phyloP scores from a whole-genome alignment of 2,888 invertebrate genomes.

The Ethmia dodecea region DNA sequence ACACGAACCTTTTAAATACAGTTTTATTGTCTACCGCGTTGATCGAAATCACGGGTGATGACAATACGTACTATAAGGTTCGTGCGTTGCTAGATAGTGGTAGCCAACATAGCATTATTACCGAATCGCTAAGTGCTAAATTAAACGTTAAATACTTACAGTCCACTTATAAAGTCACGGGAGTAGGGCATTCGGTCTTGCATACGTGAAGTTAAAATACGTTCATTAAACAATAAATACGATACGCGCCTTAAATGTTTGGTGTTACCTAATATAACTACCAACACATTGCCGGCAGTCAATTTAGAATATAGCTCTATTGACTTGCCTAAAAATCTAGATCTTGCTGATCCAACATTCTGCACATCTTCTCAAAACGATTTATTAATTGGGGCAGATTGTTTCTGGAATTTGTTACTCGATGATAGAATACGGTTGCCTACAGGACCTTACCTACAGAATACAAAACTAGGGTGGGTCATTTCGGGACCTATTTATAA shows the following conservation, averaged over 20 bases:
- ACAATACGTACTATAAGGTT: not conserved
- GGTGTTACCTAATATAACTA: not conserved
- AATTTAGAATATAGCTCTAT: too few species aligned
- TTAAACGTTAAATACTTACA: not conserved
- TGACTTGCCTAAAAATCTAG: conserved; percentile 11
- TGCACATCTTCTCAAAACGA: conserved; percentile 4
- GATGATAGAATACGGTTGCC: conserved; percentile 6
- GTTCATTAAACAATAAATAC: not conserved
- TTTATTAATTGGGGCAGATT: conserved; percentile 1
- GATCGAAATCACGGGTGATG: not conserved
- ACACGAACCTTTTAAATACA: too few species aligned
- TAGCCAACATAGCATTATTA: not conserved
- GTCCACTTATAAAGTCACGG: not conserved
- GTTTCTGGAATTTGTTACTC: conserved; percentile 5
- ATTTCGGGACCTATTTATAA: conserved; percentile 13
- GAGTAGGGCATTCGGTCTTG: not conserved
- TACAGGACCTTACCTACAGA: conserved; percentile 7
- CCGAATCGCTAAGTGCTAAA: not conserved
- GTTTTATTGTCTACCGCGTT: conserved; percentile 22
- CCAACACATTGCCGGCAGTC: conserved; percentile 1
- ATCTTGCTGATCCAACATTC: conserved; percentile 13
- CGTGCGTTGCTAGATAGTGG: not conserved
- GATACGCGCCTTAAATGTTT: not conserved
- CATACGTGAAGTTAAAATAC: not conserved
- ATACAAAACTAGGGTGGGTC: conserved; percentile 14